Conservation (phyloP, 2,888 invertebrate species). For the Agrypnus murinus region DNA sequence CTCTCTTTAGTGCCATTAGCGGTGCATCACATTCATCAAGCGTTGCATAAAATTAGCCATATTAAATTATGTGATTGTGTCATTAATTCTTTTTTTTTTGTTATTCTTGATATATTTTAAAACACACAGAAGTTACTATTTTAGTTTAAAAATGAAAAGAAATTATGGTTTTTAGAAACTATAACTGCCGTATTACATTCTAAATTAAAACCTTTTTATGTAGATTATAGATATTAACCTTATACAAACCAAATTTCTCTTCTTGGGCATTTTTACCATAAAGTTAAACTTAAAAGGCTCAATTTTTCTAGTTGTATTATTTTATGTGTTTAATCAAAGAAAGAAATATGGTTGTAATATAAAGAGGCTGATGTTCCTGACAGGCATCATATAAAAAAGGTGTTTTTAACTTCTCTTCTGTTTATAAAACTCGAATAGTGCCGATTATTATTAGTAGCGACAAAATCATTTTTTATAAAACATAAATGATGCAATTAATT, state of each 20-base stretch:
- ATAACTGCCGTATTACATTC: constrained; percentile 16
- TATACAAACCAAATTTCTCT: no score
- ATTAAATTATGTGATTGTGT: constrained; percentile 1
- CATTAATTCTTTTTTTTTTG: background rate
- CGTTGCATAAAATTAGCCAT: constrained; percentile 76
- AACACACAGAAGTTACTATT: no score
- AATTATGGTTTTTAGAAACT: no score
- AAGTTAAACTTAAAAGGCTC: constrained; percentile 13
- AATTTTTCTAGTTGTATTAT: constrained; percentile 32
- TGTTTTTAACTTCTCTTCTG: no score
- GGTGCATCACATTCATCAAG: constrained; percentile 88
- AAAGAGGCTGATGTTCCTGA: no score
- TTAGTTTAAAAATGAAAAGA: background rate
- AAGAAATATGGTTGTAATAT: constrained; percentile 2
- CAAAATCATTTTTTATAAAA: no score
- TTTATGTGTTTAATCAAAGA: constrained; percentile 12
- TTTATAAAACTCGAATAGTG: no score
- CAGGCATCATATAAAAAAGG: no score
- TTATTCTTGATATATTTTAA: background rate
- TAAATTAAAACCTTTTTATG: constrained; percentile 7
- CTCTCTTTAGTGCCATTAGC: constrained; percentile 86
- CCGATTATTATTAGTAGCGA: background rate
- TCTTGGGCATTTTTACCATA: no score
- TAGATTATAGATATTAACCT: background rate
- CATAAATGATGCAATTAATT: constrained; percentile 3